phyloP scores from a whole-genome alignment of 1,140 invertebrate genomes.

The Meteorus sp. region DNA sequence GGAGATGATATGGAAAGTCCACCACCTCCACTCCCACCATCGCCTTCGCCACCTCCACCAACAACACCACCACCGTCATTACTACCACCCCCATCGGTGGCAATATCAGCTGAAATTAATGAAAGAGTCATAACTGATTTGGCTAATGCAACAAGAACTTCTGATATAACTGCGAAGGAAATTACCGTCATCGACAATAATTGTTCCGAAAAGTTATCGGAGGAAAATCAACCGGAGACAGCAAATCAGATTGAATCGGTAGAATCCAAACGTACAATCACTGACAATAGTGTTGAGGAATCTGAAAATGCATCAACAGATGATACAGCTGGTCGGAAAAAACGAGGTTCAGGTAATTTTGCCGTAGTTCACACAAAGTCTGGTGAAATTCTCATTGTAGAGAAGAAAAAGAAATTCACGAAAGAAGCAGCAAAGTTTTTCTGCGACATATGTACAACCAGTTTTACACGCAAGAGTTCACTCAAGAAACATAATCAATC shows the following conservation, averaged over 20 bases:
- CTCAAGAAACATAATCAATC: conserved; percentile 54
- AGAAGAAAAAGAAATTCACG: conserved; percentile 54
- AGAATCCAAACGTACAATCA: no score
- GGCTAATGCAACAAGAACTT: no score
- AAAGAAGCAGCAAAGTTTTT: conserved; percentile 54
- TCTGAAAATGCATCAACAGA: conserved; percentile 26
- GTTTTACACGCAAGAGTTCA: conserved; percentile 55
- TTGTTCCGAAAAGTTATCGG: no score
- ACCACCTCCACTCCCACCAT: conserved; percentile 6
- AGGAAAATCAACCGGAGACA: no score
- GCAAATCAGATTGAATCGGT: no score
- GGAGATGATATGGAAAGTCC: conserved; percentile 16
- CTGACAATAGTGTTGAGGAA: conserved; percentile 1
- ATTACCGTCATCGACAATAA: no score
- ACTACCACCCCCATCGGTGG: no score
- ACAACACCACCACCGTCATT: no score
- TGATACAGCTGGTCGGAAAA: conserved; percentile 42
- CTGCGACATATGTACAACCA: conserved; percentile 51
- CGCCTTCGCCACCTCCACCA: no score
- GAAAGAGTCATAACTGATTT: no score
- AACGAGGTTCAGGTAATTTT: conserved; percentile 46
- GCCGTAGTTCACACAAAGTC: conserved; percentile 50
- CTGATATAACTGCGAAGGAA: no score
- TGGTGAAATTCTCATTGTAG: conserved; percentile 53
- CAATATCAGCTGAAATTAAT: no score